Base-by-base conservation (phyloP, 2,888 invertebrate genomes). In the Drosophila helvetica region DNA sequence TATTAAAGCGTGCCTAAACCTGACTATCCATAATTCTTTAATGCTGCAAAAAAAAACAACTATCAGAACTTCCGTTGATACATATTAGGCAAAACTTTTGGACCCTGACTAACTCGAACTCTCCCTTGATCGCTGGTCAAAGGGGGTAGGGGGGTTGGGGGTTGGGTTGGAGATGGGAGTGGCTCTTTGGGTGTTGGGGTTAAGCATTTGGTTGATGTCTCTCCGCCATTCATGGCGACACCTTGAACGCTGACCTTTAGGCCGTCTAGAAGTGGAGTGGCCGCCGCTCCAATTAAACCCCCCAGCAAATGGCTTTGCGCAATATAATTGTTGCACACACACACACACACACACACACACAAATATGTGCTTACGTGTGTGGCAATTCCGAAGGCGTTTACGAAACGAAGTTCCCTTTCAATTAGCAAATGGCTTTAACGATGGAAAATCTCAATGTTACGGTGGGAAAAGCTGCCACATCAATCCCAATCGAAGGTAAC, bases 181-280 rank as follows among this genome's bases (percentile, higher is more conserved):
- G 30, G 17, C 9, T n/a, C 38, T 38, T 7, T n/a, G 19, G 30
- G 22, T 4, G 22, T 5, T 22, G 51, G 59, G 53, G 63, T 50
- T 18, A 50, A 54, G 48, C n/a, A 38, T 38, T 38, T 15, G 38
- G 7, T 33, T 33, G 15, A 43, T 30, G 56, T 2, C 47, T 5
- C 33, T 50, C 50, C n/a, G 17, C 33, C 22, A 10, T 50, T 25
- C 9, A 9, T 25, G 43, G 55, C 70, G 57, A 53, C 70, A 71
- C 70, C 70, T 71, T 71, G 70, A 71, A 54, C 57, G 38, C 56
- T 71, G 70, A 71, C 70, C 70, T 71, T 71, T 62, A 33, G 70
- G 62, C 56, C 48, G 63, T 27, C 56, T 33, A 54, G 48, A 30
- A 51, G 46, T 56, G 30, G 45, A 42, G 54, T 68, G 60, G 55